Base-by-base conservation (phyloP, 1,140 invertebrate genomes). In the Drosophila kurseongensis region DNA sequence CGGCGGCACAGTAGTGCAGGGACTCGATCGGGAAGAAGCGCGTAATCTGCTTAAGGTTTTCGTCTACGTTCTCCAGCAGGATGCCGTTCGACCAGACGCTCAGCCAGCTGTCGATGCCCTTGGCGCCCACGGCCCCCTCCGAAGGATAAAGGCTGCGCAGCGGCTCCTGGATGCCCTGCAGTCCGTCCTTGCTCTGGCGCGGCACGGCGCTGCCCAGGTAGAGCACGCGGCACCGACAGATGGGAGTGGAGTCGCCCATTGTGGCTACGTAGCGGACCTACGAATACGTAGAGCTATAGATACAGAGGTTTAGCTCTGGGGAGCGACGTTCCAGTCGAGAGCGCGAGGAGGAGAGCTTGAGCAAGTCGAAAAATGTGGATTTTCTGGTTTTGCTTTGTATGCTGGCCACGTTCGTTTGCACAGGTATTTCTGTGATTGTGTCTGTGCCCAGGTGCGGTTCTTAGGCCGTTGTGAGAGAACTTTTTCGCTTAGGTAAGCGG, bases 151-250 rank as follows among this genome's bases (percentile, higher is more conserved):
- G 93, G 86, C 99, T 98, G 74, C 97, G 95, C 65, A 99, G 92
- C 1, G 99, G 99, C 92, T 99, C 98, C 93, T 99, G 99, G 59
- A 99, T 98, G 13, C 98, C 98, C 91, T 99, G 96, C 14, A 99
- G 94, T 16, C 99, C 99, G 91, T 99, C 98, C 92, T 99, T 99
- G 78, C 98, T 99, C 88, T 99, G 96, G 80, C 99, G 97, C 5
- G 99, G 99, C 66, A 99, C 98, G 0, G 98, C 97, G 74, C 97
- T 99, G 41, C 99, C 99, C 76, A 99, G 94, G 93, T 99, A 99
- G 47, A 99, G 94, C n/a, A 99, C 99, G 56, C 98, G 95, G 93
- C 98, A 99, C 77, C 97, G 95, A 93, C 97, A 98, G 80, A 98
- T 98, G 77, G 98, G 98, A 69, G 97, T 98, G 61, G 97, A 96